Evolutionary conservation across 1,140 invertebrate species (phyloP).

Genomic region (Conus betulinus): DNA sequence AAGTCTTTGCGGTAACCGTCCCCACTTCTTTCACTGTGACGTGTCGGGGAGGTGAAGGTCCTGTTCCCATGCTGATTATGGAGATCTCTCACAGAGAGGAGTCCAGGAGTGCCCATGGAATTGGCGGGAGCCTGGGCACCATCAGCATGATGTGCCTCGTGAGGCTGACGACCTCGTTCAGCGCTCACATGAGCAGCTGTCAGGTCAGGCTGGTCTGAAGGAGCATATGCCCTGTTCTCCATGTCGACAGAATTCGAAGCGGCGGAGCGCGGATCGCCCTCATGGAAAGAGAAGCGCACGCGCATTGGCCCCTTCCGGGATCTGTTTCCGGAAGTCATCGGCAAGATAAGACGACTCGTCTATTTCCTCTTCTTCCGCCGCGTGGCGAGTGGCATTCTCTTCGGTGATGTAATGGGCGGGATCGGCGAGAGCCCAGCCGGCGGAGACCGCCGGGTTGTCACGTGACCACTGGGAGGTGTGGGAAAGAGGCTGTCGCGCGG

Average conservation of each 20-base stretch:
- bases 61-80: too few species aligned
- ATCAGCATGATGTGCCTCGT: not conserved
- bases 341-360: constrained; percentile 5
- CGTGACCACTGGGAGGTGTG: not conserved
- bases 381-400: not conserved
- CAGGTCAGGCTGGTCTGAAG: not conserved
- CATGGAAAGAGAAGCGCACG: constrained; percentile 16
- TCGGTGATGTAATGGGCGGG: not conserved
- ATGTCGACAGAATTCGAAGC: not conserved
- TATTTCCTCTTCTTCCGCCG: not conserved
- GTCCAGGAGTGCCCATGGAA: too few species aligned
- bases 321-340: not conserved
- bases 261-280: not conserved
- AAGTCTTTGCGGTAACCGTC: not conserved
- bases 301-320: not conserved
- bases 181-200: not conserved
- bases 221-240: not conserved
- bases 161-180: too few species aligned
- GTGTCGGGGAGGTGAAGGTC: not conserved
- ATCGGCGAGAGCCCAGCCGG: not conserved
- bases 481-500: constrained; percentile 13
- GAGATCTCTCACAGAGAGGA: too few species aligned
- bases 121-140: not conserved
- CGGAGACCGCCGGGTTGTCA: not conserved
- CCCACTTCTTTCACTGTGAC: not conserved